Base-by-base conservation (phyloP, 2,888 invertebrate species). In the Morpho deidamia region DNA sequence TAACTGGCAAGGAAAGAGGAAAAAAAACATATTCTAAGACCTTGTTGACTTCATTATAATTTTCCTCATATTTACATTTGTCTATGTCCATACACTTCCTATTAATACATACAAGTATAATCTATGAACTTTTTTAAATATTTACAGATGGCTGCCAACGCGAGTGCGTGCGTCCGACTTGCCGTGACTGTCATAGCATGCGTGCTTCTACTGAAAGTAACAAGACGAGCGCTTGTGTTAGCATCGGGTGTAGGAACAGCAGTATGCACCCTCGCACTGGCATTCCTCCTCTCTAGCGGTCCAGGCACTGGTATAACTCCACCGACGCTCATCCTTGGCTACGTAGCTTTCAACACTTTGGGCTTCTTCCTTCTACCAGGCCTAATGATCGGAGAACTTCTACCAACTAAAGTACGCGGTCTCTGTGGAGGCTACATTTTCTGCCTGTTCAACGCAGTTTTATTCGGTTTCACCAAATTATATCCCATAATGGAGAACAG, bases 311-410 rank as follows among this genome's bases (percentile, higher is more conserved):
- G 83, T 38, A 35, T 76, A 51, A 53, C 74, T 0, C 74, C 78
- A 0, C 82, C 86, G 0, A 57, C 70, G 0, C 76, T 89, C 51
- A 87, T 95, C 2, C 76, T 95, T n/a, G 72, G 91, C 37, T 95
- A 95, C 74, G 94, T 95, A 11, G 93, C 92, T 7, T 92, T 93
- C 63, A 95, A 95, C 73, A 95, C 95, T 0, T 72, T 93, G 35
- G 94, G 94, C 2, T 91, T 95, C 68, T 92, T 95, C 91, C 91
- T 94, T 1, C 88, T 95, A 59, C 95, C 95, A 0, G 94, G 94
- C 11, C 91, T 95, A 33, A 93, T 95, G 93, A 91, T 94, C 11
- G 94, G 94, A 0, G 95, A 95, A 78, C 84, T 95, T 1, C 91
- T 95, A 8, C 95, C 95, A 0, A 92, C 93, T 0, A 93, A 92